A percentile compares a stretch with the other conserved stretches of the same genome.
These are phyloP conservation scores for Harpagoxenus sublaevis DNA, from an alignment of 2,888 invertebrate genomes.

Conservation along the genomic window DNA sequence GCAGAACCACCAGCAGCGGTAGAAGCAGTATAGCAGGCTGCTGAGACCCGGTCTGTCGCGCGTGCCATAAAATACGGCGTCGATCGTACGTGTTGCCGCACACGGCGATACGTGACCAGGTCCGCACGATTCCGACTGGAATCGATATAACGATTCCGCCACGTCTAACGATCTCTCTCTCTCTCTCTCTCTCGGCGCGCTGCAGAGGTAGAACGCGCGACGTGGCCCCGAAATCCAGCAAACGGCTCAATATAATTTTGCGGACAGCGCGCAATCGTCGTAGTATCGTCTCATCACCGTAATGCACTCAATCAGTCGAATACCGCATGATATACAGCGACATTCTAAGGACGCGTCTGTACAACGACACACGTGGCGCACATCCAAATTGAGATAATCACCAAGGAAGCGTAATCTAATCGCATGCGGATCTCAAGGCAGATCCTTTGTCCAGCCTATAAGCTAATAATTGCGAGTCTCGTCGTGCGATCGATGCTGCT, in stretches of 20 bases:
- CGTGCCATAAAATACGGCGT: constrained; percentile 39
- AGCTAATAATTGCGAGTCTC: constrained; percentile 7
- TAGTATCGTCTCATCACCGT: constrained; percentile 53
- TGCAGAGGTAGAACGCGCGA: neutral
- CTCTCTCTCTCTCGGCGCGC: neutral
- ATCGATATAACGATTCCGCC: constrained; percentile 38
- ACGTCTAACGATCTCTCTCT: constrained; percentile 31
- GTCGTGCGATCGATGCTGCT: neutral
- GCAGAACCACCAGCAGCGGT: neutral
- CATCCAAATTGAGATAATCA: constrained; percentile 9
- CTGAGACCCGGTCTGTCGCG: constrained; percentile 53
- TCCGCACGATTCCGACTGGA: constrained; percentile 7
- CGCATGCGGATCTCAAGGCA: constrained; percentile 23
- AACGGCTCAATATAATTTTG: constrained; percentile 69
- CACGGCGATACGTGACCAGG: constrained; percentile 58
- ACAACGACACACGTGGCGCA: neutral
- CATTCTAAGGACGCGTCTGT: neutral
- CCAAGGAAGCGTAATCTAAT: constrained; percentile 25
- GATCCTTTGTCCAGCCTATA: constrained; percentile 12
- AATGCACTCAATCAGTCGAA: constrained; percentile 10
- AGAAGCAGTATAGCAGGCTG: neutral
- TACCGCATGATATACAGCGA: neutral
- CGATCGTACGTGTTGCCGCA: constrained; percentile 55
- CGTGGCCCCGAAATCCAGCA: constrained; percentile 45
- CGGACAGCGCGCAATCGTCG: constrained; percentile 26